Evolutionary conservation across 2,888 invertebrate genomes (phyloP), one percentile per base, ranked within the genome.

Genomic region (Hermaeophaga mercurialis): DNA sequence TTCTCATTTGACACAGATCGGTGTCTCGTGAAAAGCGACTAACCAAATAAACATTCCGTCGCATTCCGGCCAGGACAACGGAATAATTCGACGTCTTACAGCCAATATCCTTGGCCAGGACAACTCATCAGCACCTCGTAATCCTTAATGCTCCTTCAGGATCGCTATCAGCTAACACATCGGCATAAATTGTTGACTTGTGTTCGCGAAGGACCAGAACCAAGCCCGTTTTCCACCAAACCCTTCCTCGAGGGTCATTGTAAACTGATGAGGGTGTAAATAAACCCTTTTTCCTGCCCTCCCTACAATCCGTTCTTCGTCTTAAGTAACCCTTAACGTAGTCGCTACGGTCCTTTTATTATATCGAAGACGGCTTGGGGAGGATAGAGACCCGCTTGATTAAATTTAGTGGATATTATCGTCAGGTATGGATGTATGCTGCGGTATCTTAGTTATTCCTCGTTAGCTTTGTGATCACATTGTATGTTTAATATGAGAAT

Each of bases 251-350:
- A 80, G 82, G 83, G 83, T 84, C 84, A 84, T 83, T 82, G 82
- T 83, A 84, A 84, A 84, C 83, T 84, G 84, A 84, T 83, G 84
- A 84, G 83, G 83, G 83, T 80, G 82, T 83, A 82, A 83, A 82
- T 82, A 82, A 82, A 76, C 67, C 45, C 45, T 14, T 45, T 33
- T 45, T 45, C n/a, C 15, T 12, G 17, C 26, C 44, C 33, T 31
- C 66, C 67, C 69, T 69, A 71, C n/a, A n/a, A n/a, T n/a, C n/a
- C n/a, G n/a, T n/a, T n/a, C n/a, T 72, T 73, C 74, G 69, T 73
- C 73, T 73, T 72, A 72, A 72, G 66, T 68, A 71, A 72, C 73
- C 73, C 71, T 73, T 72, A 72, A 73, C 72, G 70, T 71, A 62
- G 53, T 70, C 68, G 66, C 71, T 73, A 71, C 70, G 71, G 72